Base-by-base conservation (phyloP, 2,113 vertebrate species). In the Eupsittula cactorum region DNA sequence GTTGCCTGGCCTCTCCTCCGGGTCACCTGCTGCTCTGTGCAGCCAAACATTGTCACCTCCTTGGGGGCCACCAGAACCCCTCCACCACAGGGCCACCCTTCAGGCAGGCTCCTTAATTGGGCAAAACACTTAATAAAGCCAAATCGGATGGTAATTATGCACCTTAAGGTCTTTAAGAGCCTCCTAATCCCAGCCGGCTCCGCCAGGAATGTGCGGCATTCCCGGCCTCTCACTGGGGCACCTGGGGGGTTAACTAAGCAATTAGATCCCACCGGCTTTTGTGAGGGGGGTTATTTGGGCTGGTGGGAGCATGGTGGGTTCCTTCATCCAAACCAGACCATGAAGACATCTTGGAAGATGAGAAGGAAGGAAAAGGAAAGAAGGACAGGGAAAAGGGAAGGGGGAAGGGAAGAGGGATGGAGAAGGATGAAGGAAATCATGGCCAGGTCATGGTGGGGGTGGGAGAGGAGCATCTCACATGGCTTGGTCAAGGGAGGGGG, bases 101-200 rank as follows among this genome's bases (percentile, higher is more conserved):
- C 46, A 42, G 79, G 79, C 53, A 57, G 90, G 29, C 67, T 82
- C 79, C 47, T 88, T 93, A 91, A 93, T 93, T 89, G 63, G 37
- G 42, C 42, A 52, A 76, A 91, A 88, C 75, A 39, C 73, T 86
- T 88, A 15, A 37, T 82, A 82, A 88, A 93, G 71, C 91, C 0
- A 7, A 57, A 55, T 69, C 42, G 11, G 44, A 80, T 13, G 49
- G 60, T 92, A 69, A 92, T 91, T 80, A 63, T 14, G 35, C 1
- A 8, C 60, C 53, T 82, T 80, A 62, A 95, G 49, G 81, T 68
- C 83, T 77, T 73, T 47, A 25, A 93, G 83, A 80, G 59, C 78
- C 84, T 86, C 63, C 57, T 95, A 95, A 96, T 95, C 89, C 89
- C 28, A 28, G 24, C 28, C 1, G 2, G 64, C 64, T 95, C 82